Evolutionary conservation across 2,113 vertebrate genomes (phyloP).

Genomic region (Calonectris borealis): DNA sequence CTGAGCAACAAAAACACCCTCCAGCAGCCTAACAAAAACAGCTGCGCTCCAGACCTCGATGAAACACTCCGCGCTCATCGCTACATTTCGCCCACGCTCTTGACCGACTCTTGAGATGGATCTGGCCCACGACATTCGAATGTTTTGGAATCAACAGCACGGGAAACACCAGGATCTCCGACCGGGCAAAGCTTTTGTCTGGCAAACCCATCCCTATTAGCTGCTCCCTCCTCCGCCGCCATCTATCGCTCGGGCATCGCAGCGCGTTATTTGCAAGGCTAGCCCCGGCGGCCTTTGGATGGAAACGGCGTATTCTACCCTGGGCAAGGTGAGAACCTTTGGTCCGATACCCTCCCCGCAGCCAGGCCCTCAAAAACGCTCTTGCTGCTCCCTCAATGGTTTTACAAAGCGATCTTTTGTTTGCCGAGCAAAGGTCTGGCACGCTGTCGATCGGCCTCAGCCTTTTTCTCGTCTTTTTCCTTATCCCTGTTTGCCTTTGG

Average conservation of each 20-base stretch:
- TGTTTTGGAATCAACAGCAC: neutral
- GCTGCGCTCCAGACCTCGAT: neutral
- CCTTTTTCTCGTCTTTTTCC: neutral
- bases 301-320: neutral
- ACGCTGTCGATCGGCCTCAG: neutral
- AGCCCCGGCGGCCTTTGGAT: neutral
- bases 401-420: neutral
- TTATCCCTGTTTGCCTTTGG: constrained; percentile 8
- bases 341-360: neutral
- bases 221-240: neutral
- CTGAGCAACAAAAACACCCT: neutral
- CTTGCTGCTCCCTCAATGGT: neutral
- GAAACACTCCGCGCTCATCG: neutral
- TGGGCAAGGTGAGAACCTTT: neutral
- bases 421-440: constrained; percentile 48
- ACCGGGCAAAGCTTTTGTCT: neutral
- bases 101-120: neutral
- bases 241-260: rapidly evolving
- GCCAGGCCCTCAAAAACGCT: neutral
- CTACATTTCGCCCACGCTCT: neutral
- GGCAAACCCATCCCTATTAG: neutral
- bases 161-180: neutral
- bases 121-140: rapidly evolving
- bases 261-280: neutral
- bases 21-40: neutral